Base-by-base conservation (phyloP, 2,888 invertebrate genomes). In the Venustoraphidia nigricollis region DNA sequence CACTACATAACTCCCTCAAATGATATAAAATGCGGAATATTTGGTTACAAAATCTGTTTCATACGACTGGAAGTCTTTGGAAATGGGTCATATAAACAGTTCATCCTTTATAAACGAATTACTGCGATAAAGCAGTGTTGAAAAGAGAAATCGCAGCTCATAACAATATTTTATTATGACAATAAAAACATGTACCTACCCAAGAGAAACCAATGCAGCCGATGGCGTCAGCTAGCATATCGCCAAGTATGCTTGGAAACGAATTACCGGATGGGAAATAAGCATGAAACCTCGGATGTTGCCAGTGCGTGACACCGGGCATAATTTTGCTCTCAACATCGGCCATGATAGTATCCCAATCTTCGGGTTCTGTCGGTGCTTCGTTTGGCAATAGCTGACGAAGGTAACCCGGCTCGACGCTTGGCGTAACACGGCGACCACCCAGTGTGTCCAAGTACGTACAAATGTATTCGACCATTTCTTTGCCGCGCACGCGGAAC, bases 151-250 rank as follows among this genome's bases (percentile, higher is more conserved):
- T 27, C 3, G 6, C 27, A 27, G 27, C 27, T 27, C 27, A 27
- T 27, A 27, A 3, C 27, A 27, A 6, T 27, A 27, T 27, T 27
- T 27, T 27, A 3, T 27, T 27, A 6, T 27, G 27, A 10, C 9
- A 10, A 42, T 42, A 3, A 9, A 10, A 8, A 43, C 9, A 11
- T 17, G 46, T 14, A 59, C 60, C 59, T 58, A 92, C 93, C 98
- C 98, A 98, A 41, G 96, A 96, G 69, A 98, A 98, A 61, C 98
- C 98, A 58, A 97, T 89, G 66, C 93, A 94, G 41, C 95, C 97
- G 51, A 98, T 88, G 27, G 93, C 94, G 63, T 91, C 91, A 4
- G 92, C 86, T 50, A 98, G 71, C 94, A 98, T 95, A 62, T 98
- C 97, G 4, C 92, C 98, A 44, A 98, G 73, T 53, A 98, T 95